Conservation (phyloP, 2,797 vertebrate species). For the Myioborus melanocephalus region DNA sequence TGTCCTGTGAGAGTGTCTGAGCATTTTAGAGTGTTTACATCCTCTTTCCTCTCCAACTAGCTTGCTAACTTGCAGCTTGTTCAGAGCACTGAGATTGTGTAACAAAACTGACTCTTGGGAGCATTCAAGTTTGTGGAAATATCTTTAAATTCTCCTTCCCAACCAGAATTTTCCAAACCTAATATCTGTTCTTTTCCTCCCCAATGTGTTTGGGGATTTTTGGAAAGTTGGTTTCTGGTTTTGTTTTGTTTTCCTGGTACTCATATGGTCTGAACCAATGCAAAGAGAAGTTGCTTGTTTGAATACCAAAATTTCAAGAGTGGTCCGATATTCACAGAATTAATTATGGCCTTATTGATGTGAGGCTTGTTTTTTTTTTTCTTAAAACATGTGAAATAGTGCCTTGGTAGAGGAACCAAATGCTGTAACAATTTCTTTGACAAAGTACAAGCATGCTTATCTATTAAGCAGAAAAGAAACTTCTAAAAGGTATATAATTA, state of each 20-base stretch:
- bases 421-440: neutral
- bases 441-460: fast-evolving
- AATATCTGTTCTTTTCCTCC: neutral
- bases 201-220: neutral
- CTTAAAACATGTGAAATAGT: neutral
- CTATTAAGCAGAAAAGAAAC: neutral
- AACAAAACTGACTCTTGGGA: neutral
- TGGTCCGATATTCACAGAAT: neutral
- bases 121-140: neutral
- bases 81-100: neutral
- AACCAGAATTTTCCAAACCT: neutral
- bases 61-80: neutral
- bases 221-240: neutral
- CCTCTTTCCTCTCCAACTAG: neutral
- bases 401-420: neutral
- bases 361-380: neutral
- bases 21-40: neutral
- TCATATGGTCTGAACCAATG: neutral
- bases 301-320: neutral
- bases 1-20: neutral
- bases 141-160: neutral
- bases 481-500: neutral
- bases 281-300: neutral
- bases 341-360: neutral
- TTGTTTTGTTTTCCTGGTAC: neutral